These are phyloP conservation scores for Tethya wilhelma DNA, from an alignment of 37 sponge, comb jelly and placozoan genomes.

Conservation along the genomic window DNA sequence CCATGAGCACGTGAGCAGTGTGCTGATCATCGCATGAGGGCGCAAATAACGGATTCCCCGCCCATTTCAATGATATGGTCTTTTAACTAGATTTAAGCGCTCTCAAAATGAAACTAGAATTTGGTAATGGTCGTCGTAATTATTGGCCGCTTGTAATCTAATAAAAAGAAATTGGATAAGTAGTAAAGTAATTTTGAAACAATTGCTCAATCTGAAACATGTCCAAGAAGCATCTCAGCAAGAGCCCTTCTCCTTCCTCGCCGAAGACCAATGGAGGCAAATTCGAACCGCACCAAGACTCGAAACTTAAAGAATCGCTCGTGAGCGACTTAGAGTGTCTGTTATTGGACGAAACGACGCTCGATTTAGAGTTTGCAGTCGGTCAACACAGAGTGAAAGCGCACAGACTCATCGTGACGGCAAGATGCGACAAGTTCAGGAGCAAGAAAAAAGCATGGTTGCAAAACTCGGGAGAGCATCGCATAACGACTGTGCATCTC, in stretches of 20 bases:
- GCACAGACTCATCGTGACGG: slow-evolving; percentile 41
- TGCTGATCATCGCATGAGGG: too few relatives aligned
- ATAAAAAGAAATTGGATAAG: too few relatives aligned
- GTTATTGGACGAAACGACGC: slow-evolving; percentile 13
- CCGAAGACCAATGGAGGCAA: not conserved
- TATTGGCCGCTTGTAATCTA: too few relatives aligned
- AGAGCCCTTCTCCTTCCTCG: not conserved
- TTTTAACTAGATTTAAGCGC: too few relatives aligned
- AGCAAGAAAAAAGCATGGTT: slow-evolving; percentile 17
- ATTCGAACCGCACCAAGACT: not conserved
- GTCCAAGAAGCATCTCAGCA: not conserved
- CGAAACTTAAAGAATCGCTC: slow-evolving; percentile 1
- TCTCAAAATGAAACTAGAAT: too few relatives aligned
- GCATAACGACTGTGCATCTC: not conserved
- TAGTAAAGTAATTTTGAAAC: too few relatives aligned
- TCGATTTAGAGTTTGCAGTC: slow-evolving; percentile 56
- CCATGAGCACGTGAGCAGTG: too few relatives aligned
- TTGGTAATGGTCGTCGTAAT: too few relatives aligned
- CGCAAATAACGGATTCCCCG: too few relatives aligned
- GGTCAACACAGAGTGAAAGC: slow-evolving; percentile 46
- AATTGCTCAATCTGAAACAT: not conserved
- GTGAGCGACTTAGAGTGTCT: slow-evolving; percentile 45
- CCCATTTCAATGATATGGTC: too few relatives aligned
- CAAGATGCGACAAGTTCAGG: slow-evolving; percentile 60
- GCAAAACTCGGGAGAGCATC: not conserved